Evolutionary conservation across 53 echinoderm and acorn worm species (phyloP).

Genomic region (Glandiceps talaboti): DNA sequence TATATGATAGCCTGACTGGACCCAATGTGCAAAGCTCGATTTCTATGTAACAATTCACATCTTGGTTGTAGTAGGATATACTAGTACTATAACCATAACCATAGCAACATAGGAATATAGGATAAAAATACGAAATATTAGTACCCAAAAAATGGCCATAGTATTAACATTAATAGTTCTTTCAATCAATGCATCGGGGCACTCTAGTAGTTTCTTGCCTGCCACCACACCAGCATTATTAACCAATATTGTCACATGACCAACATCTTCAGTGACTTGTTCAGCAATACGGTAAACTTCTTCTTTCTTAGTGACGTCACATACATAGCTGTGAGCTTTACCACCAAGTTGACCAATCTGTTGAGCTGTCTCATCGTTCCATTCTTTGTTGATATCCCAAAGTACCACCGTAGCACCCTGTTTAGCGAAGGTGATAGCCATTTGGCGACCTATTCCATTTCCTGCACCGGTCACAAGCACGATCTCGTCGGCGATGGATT

Average conservation of each 20-base stretch:
- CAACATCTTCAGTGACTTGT: slow-evolving; percentile 61
- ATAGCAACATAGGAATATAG: no score
- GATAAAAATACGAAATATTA: slow-evolving; percentile 50
- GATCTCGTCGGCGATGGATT: slow-evolving; percentile 54
- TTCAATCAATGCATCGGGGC: slow-evolving; percentile 56
- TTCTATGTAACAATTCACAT: no score
- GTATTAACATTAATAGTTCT: no score
- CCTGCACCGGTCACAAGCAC: slow-evolving; percentile 76
- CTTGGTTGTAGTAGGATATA: no score
- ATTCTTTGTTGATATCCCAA: slow-evolving; percentile 59
- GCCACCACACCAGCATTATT: slow-evolving; percentile 94
- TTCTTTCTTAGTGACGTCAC: slow-evolving; percentile 72
- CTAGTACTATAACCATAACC: no score
- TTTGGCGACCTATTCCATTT: slow-evolving; percentile 71
- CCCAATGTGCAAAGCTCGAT: no score
- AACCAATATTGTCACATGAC: slow-evolving; percentile 61
- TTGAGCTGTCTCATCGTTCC: slow-evolving; percentile 56
- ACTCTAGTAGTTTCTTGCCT: slow-evolving; percentile 57
- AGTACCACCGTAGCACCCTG: slow-evolving; percentile 51
- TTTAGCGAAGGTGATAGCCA: no score
- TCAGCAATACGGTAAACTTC: slow-evolving; percentile 43
- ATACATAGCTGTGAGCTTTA: slow-evolving; percentile 40
- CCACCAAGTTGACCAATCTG: slow-evolving; percentile 39
- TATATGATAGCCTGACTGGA: no score
- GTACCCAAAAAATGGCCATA: no score